Conservation (phyloP, 2,888 invertebrate species). For the Iselma pallidipennis region DNA sequence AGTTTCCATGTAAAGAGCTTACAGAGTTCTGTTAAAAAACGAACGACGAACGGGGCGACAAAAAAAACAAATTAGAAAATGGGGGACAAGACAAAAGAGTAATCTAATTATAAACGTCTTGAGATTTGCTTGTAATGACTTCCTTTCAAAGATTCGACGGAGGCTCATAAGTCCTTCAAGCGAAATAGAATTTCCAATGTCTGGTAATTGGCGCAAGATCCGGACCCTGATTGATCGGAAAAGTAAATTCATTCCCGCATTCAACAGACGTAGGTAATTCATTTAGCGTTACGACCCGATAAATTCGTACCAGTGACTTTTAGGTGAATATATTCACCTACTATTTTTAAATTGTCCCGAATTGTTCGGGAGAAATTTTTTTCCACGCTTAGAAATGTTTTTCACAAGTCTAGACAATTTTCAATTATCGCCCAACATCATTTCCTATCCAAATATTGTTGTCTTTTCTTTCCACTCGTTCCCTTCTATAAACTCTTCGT, state of each 20-base stretch:
- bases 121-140: neutral
- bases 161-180: conserved; percentile 13
- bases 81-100: neutral
- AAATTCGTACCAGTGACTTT: neutral
- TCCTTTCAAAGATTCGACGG: neutral
- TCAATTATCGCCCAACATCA: conserved; percentile 30
- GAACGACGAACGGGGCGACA: too few relatives aligned
- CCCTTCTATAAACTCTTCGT: conserved; percentile 28
- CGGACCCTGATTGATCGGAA: conserved; percentile 42
- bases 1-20: too few relatives aligned
- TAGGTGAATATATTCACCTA: neutral
- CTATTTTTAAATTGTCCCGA: neutral
- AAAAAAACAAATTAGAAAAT: neutral
- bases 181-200: conserved; percentile 39
- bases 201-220: conserved; percentile 42
- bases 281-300: conserved; percentile 33
- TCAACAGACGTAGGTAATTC: conserved; percentile 36
- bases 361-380: conserved; percentile 12
- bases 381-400: too few relatives aligned
- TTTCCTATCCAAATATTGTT: conserved; percentile 31
- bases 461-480: conserved; percentile 25
- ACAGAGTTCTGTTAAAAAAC: too few relatives aligned
- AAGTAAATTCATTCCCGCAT: conserved; percentile 44
- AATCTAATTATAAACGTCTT: neutral
- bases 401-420: too few relatives aligned